Percentiles rank a stretch among this genome's conserved stretches.
Evolutionary conservation across 2,113 vertebrate genomes (phyloP).

Genomic region (Eclectus roratus): DNA sequence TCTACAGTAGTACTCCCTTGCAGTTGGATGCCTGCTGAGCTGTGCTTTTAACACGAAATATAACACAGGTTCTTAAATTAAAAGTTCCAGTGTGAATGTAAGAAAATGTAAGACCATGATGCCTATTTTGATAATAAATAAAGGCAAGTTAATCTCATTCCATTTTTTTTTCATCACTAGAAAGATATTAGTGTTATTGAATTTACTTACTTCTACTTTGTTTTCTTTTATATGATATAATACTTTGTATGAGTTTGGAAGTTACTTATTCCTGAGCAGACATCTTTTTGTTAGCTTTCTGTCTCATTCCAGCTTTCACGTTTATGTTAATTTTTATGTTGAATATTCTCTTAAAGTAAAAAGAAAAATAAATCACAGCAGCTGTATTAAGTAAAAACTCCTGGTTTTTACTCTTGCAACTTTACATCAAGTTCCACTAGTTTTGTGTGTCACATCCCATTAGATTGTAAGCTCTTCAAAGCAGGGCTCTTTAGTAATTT

Average conservation of each 20-base stretch:
- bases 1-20: neutral
- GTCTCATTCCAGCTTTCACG: neutral
- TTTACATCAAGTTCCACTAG: neutral
- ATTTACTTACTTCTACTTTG: neutral
- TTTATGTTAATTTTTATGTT: neutral
- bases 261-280: neutral
- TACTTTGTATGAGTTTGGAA: neutral
- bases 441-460: neutral
- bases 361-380: neutral
- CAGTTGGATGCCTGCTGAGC: neutral
- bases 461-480: constrained; percentile 31
- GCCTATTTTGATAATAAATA: neutral
- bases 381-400: neutral
- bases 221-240: neutral
- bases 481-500: neutral
- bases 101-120: neutral
- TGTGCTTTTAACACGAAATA: neutral
- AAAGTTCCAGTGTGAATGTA: neutral
- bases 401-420: neutral
- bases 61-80: neutral
- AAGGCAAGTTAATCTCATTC: neutral
- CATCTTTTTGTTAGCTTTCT: neutral
- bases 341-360: neutral
- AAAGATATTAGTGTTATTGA: neutral
- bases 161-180: neutral